Percentiles rank a stretch among this genome's conserved stretches.
These are phyloP conservation scores for Anguilla japonica DNA, from an alignment of 2,113 vertebrate species.

Conservation along the genomic window DNA sequence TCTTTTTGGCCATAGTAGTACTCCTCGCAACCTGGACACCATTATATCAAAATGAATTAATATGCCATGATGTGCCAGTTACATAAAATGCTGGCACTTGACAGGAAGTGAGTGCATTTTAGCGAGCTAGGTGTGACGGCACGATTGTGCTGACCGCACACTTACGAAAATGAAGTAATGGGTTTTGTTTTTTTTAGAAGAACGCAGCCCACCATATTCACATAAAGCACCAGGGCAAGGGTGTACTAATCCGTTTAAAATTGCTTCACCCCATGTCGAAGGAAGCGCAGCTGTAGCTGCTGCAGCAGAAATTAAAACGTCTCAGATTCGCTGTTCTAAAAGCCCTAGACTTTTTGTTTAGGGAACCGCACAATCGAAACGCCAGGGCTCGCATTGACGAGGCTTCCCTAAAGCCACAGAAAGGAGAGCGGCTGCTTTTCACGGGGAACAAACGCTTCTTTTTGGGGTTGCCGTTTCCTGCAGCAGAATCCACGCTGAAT, in stretches of 20 bases:
- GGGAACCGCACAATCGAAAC: not conserved
- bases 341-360: not conserved
- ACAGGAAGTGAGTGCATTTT: not conserved
- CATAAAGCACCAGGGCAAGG: not conserved
- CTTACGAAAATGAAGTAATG: not conserved
- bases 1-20: not conserved
- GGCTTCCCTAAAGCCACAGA: constrained; percentile 1
- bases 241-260: not conserved
- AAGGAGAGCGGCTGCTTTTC: not conserved
- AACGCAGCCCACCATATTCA: not conserved
- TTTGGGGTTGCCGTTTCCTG: not conserved
- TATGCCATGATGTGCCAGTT: not conserved
- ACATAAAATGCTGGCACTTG: not conserved
- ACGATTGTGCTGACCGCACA: not conserved
- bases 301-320: not conserved
- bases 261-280: not conserved
- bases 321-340: not conserved
- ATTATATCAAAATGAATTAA: not conserved
- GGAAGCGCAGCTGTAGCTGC: not conserved
- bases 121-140: not conserved
- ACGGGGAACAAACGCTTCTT: not conserved
- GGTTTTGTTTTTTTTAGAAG: not conserved
- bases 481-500: not conserved
- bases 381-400: not conserved
- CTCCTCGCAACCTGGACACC: not conserved